Percentiles rank a stretch among this genome's conserved stretches.
Conservation (phyloP, 2,888 invertebrate species). For the Meiosimyza platycephala region DNA sequence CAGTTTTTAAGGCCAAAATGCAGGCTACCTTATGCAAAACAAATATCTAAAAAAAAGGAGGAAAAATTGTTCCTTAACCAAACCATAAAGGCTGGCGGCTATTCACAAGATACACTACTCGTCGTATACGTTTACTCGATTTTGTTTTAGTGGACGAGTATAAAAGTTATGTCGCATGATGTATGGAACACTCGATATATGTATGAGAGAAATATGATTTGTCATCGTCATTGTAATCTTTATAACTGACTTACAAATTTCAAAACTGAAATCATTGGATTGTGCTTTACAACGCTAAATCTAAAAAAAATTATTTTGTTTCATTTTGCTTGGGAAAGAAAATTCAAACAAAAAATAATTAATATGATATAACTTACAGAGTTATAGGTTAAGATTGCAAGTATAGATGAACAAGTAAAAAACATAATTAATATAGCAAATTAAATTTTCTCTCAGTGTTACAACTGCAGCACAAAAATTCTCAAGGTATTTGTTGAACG, state of each 20-base stretch:
- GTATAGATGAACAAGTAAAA: too few species aligned
- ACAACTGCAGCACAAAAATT: background rate
- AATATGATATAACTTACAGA: too few species aligned
- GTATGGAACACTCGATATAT: background rate
- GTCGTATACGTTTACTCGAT: constrained; percentile 1
- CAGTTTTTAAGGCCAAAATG: too few species aligned
- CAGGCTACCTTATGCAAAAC: too few species aligned
- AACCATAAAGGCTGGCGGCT: constrained; percentile 20
- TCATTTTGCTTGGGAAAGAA: constrained; percentile 33
- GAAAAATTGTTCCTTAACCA: constrained; percentile 17
- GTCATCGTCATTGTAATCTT: constrained; percentile 5
- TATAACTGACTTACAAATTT: background rate
- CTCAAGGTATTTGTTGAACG: constrained; percentile 14
- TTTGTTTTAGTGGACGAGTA: background rate
- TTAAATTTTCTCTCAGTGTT: background rate
- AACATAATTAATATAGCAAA: too few species aligned
- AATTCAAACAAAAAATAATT: too few species aligned
- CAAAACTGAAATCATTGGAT: constrained; percentile 28
- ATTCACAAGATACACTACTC: constrained; percentile 24
- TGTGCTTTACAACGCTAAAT: constrained; percentile 17
- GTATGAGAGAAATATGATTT: background rate
- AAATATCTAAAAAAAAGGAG: background rate
- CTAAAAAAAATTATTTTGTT: constrained; percentile 41
- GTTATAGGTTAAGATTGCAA: too few species aligned
- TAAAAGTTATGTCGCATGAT: background rate